Conservation (phyloP, 2,888 invertebrate genomes). For the Baccha elongata region DNA sequence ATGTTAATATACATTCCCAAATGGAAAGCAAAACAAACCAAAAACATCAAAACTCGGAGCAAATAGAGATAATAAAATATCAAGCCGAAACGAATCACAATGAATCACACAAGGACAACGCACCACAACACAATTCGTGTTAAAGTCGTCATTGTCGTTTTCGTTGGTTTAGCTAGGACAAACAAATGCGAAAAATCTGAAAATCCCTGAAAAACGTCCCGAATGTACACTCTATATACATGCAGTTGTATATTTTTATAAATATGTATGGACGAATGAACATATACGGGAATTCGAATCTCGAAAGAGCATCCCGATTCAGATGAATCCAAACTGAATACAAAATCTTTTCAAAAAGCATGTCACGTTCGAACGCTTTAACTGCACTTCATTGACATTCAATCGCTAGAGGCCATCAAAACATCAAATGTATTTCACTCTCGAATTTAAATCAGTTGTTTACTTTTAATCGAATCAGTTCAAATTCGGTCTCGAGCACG, state of each 20-base stretch:
- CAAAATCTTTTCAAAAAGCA: constrained; percentile 44
- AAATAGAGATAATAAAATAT: not conserved
- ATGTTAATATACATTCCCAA: constrained; percentile 53
- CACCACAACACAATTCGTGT: constrained; percentile 7
- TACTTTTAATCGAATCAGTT: constrained; percentile 72
- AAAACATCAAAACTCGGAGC: not conserved
- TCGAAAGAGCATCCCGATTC: constrained; percentile 20
- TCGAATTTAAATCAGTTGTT: constrained; percentile 73
- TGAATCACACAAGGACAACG: too few relatives aligned
- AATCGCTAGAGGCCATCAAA: constrained; percentile 72
- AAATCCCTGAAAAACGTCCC: not conserved
- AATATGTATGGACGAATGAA: not conserved
- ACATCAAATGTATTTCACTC: constrained; percentile 72
- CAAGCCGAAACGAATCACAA: not conserved
- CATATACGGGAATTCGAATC: not conserved
- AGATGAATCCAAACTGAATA: constrained; percentile 2
- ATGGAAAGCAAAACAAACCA: constrained; percentile 47
- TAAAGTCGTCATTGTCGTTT: not conserved
- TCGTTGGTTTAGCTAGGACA: not conserved
- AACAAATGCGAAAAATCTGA: not conserved
- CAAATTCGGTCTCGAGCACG: constrained; percentile 69
- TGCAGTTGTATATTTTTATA: not conserved
- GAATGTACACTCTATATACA: too few relatives aligned
- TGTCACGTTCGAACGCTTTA: constrained; percentile 71
- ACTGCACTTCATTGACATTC: constrained; percentile 74